These are phyloP conservation scores for Ennomos erosarius DNA, from an alignment of 2,888 invertebrate species.

Conservation along the genomic window DNA sequence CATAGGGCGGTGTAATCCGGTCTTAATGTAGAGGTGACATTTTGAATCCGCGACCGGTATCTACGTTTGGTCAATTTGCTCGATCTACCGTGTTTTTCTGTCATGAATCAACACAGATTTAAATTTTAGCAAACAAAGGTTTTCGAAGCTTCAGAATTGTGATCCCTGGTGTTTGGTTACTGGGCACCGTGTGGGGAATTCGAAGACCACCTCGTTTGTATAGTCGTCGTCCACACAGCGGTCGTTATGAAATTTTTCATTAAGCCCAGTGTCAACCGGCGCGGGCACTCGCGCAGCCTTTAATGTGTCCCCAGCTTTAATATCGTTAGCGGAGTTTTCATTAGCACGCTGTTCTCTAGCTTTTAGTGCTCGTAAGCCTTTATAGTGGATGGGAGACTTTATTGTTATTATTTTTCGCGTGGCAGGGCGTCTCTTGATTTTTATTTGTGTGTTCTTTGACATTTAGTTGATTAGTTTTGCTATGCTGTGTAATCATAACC, in stretches of 20 bases:
- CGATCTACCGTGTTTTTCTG: constrained; percentile 7
- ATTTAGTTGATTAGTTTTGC: constrained; percentile 25
- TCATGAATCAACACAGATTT: background rate
- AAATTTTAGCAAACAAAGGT: constrained; percentile 6
- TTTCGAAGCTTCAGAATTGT: constrained; percentile 7
- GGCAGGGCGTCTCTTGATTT: constrained; percentile 35
- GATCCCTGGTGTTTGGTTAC: constrained; percentile 17
- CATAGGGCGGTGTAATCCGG: constrained; percentile 16
- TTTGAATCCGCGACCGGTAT: constrained; percentile 24
- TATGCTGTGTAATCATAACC: background rate
- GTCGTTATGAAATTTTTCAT: constrained; percentile 73
- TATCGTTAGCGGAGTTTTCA: constrained; percentile 67
- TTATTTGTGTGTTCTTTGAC: constrained; percentile 35
- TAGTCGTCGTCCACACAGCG: constrained; percentile 42
- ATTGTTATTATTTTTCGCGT: constrained; percentile 57
- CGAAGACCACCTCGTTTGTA: constrained; percentile 41
- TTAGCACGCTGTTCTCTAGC: constrained; percentile 60
- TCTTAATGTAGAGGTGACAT: constrained; percentile 21
- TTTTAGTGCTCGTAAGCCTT: constrained; percentile 63
- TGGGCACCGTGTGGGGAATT: constrained; percentile 27
- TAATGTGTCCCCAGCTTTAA: constrained; percentile 52
- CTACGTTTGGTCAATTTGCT: constrained; percentile 1
- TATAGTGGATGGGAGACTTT: constrained; percentile 57
- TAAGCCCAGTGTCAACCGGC: constrained; percentile 65
- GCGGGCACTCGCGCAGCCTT: constrained; percentile 37